Percentiles rank a stretch among this genome's conserved stretches.
Conservation (phyloP, 53 echinoderm and acorn worm genomes). For the Paracentrotus lividus region DNA sequence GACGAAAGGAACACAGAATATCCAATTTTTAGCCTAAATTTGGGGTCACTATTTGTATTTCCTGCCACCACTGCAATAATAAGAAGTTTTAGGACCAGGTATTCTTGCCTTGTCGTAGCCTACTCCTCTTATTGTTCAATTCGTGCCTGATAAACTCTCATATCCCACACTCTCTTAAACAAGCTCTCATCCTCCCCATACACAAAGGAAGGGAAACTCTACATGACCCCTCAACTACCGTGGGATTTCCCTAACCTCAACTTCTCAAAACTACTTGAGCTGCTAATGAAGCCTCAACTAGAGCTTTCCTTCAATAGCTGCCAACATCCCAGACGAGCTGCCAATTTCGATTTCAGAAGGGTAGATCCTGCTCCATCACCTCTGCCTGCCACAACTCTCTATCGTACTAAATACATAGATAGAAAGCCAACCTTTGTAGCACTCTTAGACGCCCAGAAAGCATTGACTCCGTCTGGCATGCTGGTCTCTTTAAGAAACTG, state of each 20-base stretch:
- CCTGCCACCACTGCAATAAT: no score
- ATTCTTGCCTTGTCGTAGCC: constrained; percentile 8
- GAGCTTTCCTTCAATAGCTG: background rate
- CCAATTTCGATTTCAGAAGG: constrained; percentile 23
- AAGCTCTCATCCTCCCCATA: background rate
- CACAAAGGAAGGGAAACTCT: constrained; percentile 41
- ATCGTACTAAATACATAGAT: background rate
- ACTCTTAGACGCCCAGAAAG: constrained; percentile 21
- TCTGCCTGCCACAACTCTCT: constrained; percentile 11
- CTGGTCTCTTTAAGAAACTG: constrained; percentile 22
- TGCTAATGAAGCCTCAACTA: background rate
- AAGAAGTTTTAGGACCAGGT: no score
- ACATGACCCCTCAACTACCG: constrained; percentile 30
- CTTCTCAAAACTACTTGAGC: constrained; percentile 29
- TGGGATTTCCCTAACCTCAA: constrained; percentile 47
- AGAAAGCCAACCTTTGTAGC: constrained; percentile 17
- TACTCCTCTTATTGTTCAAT: background rate
- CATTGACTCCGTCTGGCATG: constrained; percentile 62
- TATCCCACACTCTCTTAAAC: background rate
- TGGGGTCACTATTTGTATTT: no score
- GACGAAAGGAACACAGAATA: no score
- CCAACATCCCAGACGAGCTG: constrained; percentile 45
- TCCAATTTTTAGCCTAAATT: no score
- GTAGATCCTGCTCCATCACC: constrained; percentile 4
- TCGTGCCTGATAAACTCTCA: background rate